Conservation (phyloP, 2,888 invertebrate species). For the Luffia ferchaultella region DNA sequence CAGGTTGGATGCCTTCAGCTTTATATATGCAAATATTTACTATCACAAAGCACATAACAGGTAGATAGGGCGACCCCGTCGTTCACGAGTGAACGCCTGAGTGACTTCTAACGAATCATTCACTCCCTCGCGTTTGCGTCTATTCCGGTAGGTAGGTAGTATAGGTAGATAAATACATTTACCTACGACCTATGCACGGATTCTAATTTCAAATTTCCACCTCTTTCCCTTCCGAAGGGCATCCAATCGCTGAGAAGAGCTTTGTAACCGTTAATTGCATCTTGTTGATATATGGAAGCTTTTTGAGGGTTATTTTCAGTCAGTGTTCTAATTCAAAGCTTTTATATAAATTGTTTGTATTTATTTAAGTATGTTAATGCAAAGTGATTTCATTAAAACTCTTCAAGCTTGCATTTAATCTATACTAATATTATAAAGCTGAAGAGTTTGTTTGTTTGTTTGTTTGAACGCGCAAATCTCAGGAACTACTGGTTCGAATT, state of each 20-base stretch:
- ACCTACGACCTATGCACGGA: slow-evolving; percentile 36
- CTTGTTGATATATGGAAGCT: slow-evolving; percentile 29
- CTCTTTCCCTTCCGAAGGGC: slow-evolving; percentile 8
- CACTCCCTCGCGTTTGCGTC: slow-evolving; percentile 24
- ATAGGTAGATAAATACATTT: slow-evolving; percentile 21
- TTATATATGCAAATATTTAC: slow-evolving; percentile 61
- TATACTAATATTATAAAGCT: too few species aligned
- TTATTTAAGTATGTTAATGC: too few species aligned
- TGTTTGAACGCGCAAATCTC: too few species aligned
- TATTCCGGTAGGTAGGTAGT: background rate
- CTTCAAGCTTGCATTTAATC: too few species aligned
- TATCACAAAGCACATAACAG: slow-evolving; percentile 46
- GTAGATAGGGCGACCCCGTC: slow-evolving; percentile 38
- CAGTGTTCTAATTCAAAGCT: slow-evolving; percentile 11
- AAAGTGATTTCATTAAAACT: too few species aligned
- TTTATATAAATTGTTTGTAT: slow-evolving; percentile 5
- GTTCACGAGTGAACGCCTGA: slow-evolving; percentile 55
- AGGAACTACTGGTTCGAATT: too few species aligned
- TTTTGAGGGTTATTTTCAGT: background rate
- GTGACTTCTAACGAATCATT: slow-evolving; percentile 53
- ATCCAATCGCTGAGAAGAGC: slow-evolving; percentile 31
- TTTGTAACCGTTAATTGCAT: slow-evolving; percentile 50
- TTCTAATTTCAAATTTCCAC: slow-evolving; percentile 48
- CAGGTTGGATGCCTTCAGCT: background rate
- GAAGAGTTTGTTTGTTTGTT: too few species aligned